Conservation (phyloP, 92 coral and sea anemone species). For the Montipora capitata region DNA sequence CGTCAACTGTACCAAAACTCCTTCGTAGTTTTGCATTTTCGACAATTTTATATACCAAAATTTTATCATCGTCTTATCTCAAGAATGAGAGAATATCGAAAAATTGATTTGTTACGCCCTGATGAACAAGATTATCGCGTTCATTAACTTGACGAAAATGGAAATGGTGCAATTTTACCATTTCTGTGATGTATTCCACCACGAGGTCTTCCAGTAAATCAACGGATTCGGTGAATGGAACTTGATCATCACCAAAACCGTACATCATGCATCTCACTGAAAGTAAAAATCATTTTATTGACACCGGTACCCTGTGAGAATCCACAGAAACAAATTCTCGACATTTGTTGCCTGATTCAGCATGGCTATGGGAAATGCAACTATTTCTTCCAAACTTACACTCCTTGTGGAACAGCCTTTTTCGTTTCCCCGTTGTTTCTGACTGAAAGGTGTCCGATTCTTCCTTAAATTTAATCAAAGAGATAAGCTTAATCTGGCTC, state of each 20-base stretch:
- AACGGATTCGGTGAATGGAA: conserved; percentile 97
- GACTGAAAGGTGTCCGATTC: conserved; percentile 70
- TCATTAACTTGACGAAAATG: no score
- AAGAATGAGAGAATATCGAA: no score
- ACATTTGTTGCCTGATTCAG: no score
- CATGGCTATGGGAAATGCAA: no score
- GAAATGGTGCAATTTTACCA: conserved; percentile 63
- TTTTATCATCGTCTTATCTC: no score
- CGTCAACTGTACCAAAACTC: no score
- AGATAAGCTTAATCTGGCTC: neutral
- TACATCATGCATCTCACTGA: conserved; percentile 99
- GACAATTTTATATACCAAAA: no score
- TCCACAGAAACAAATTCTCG: no score
- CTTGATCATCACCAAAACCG: conserved; percentile 99
- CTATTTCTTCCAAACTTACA: conserved; percentile 62
- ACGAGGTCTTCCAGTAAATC: conserved; percentile 97
- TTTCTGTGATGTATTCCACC: conserved; percentile 97
- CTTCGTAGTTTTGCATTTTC: no score
- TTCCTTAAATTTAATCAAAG: conserved; percentile 54
- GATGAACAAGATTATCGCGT: no score
- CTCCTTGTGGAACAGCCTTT: conserved; percentile 95
- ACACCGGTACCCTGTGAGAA: no score
- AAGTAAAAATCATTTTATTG: conserved; percentile 5
- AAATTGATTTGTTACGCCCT: no score
- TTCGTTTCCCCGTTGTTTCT: conserved; percentile 81